phyloP scores from a whole-genome alignment of 2,797 vertebrate genomes.

The Acomys russatus region DNA sequence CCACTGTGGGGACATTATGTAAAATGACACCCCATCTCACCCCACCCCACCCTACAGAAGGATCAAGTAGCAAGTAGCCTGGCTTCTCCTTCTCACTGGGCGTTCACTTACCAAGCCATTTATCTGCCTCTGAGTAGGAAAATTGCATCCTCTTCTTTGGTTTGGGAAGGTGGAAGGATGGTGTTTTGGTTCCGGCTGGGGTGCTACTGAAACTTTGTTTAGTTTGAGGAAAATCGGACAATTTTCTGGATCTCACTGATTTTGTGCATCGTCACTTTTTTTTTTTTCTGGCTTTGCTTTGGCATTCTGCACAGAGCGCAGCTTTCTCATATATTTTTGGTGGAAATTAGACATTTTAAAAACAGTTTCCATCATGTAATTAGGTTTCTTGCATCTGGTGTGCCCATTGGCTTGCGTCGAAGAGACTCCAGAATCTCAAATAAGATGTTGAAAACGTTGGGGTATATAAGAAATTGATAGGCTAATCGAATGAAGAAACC shows the following conservation, averaged over 20 bases:
- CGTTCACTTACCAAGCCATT: not conserved
- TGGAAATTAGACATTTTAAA: conserved; percentile 56
- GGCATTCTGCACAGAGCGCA: not conserved
- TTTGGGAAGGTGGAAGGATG: not conserved
- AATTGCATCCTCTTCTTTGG: not conserved
- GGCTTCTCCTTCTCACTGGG: not conserved
- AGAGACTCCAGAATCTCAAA: not conserved
- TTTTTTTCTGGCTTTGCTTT: conserved; percentile 48
- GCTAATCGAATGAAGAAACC: not conserved
- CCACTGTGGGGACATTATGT: not conserved
- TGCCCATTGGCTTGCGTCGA: not conserved
- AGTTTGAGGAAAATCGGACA: not conserved
- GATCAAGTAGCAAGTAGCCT: not conserved
- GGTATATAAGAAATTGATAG: conserved; percentile 3
- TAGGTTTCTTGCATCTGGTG: conserved; percentile 20
- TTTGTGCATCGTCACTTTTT: conserved; percentile 48
- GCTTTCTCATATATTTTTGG: conserved; percentile 45
- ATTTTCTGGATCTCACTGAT: conserved; percentile 33
- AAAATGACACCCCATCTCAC: not conserved
- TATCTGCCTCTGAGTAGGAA: not conserved
- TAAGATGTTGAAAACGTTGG: conserved; percentile 38
- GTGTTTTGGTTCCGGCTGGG: not conserved
- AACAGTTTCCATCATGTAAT: not conserved
- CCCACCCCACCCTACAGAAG: not conserved
- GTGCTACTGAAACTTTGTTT: conserved; percentile 40